Conservation (phyloP, 2,113 vertebrate species). For the Gobiocypris rarus region DNA sequence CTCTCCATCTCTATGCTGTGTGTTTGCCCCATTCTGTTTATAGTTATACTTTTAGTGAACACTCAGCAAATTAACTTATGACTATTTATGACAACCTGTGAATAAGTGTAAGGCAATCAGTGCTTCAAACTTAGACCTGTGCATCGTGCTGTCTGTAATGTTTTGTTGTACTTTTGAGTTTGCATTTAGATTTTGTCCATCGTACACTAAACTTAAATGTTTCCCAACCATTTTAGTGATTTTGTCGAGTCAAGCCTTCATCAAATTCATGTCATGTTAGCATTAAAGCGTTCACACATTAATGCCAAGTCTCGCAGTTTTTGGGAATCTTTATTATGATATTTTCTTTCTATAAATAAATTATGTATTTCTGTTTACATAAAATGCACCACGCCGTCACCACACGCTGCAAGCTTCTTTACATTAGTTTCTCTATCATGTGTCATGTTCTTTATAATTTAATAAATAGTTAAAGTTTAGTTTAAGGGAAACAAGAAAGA, state of each 20-base stretch:
- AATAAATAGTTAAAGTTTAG: no score
- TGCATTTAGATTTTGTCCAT: background rate
- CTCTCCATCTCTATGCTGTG: background rate
- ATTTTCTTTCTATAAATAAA: background rate
- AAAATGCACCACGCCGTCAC: background rate
- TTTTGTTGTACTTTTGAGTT: conserved; percentile 10
- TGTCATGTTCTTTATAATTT: background rate
- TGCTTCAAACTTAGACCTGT: conserved; percentile 5
- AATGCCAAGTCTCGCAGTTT: background rate
- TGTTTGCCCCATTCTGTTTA: background rate
- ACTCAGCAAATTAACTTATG: background rate
- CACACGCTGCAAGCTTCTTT: background rate
- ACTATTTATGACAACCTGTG: conserved; percentile 41
- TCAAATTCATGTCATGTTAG: background rate
- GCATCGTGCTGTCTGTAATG: conserved; percentile 37
- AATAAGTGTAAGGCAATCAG: conserved; percentile 26
- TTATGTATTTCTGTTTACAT: background rate
- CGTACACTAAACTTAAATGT: background rate
- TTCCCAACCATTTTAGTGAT: background rate
- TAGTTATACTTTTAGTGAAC: conserved; percentile 3
- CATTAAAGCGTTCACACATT: background rate
- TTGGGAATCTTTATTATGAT: background rate
- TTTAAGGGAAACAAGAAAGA: no score
- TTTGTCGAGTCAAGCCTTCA: background rate
- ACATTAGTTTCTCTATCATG: background rate